Evolutionary conservation across 2,797 vertebrate species (phyloP), one percentile per base, ranked within the genome.

Genomic region (Mormyrus proboscirostris): DNA sequence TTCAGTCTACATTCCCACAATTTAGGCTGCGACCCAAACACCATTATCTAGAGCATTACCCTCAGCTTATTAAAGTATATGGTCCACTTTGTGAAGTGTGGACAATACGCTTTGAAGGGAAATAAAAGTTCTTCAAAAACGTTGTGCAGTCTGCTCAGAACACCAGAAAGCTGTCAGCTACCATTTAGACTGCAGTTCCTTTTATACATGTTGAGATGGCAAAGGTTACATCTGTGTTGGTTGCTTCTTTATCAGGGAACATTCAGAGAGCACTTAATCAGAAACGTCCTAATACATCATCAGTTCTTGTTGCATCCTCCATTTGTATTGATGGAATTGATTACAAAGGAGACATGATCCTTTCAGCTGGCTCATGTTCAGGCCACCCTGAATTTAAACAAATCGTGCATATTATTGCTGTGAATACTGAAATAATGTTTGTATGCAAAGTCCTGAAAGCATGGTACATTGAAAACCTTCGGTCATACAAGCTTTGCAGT

Each of bases 171-270:
- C 89, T 86, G 0, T 86, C 25, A 89, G 89, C 57, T 93, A 91
- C 89, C 89, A 92, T 62, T 57, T 93, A 47, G 90, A 92, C 19
- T 90, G 88, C n/a, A 90, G 33, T 22, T 88, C 90, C n/a, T 92
- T 92, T 91, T 93, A 92, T 85, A 73, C 49, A 73, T 7, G 87
- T 92, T 57, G 59, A 92, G 1, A 76, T 91, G 19, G 4, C 44
- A 57, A 89, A 57, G 19, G 89, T 91, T 44, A 90, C 87, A 49
- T n/a, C 65, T 29, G 47, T 88, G 25, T 90, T 87, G 65, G 62
- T 90, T 29, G 12, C 89, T 3, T 88, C 86, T 90, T 92, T 92
- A 44, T 6, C 44, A 22, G 90, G 51, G 49, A 88, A 89, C 88
- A 83, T 92, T 86, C 91, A 90, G 49, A 88, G 1, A 41, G 87